Evolutionary conservation across 2,888 invertebrate genomes (phyloP).

Genomic region (Lordiphosa fenestrarum): DNA sequence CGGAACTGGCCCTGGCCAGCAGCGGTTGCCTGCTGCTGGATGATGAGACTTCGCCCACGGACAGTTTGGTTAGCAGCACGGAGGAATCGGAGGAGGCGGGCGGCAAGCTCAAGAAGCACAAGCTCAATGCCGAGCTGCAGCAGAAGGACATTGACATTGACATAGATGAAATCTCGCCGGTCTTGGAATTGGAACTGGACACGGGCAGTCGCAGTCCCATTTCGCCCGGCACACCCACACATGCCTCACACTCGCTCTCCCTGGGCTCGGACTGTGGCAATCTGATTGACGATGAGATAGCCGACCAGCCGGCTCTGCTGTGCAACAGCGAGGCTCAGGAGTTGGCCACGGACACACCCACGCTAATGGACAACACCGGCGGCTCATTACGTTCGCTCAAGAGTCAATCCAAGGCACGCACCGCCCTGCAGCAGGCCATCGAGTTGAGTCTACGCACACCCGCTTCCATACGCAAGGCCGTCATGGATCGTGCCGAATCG

Average conservation of each 20-base stretch:
- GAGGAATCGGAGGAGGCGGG: constrained; percentile 77
- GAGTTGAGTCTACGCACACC: constrained; percentile 80
- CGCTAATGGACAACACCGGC: constrained; percentile 79
- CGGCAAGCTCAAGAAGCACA: constrained; percentile 78
- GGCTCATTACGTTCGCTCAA: constrained; percentile 75
- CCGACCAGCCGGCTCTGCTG: constrained; percentile 92
- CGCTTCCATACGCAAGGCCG: constrained; percentile 76
- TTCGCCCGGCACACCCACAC: constrained; percentile 89
- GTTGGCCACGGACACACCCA: constrained; percentile 78
- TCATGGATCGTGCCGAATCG: constrained; percentile 85
- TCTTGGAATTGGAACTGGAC: constrained; percentile 78
- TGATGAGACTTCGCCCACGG: constrained; percentile 92
- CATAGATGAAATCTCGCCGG: constrained; percentile 80
- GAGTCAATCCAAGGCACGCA: constrained; percentile 75
- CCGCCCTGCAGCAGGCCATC: constrained; percentile 78
- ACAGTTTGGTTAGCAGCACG: constrained; percentile 84
- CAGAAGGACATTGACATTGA: constrained; percentile 81
- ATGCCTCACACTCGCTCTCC: constrained; percentile 88
- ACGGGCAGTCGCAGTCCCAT: constrained; percentile 80
- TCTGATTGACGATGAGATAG: constrained; percentile 93
- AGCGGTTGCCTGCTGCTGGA: constrained; percentile 87
- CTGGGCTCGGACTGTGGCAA: constrained; percentile 87
- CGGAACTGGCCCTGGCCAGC: constrained; percentile 85
- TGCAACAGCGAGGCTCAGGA: constrained; percentile 84
- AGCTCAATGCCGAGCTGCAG: constrained; percentile 79